Evolutionary conservation across 2,888 invertebrate species (phyloP).

Genomic region (Beris morrisii): DNA sequence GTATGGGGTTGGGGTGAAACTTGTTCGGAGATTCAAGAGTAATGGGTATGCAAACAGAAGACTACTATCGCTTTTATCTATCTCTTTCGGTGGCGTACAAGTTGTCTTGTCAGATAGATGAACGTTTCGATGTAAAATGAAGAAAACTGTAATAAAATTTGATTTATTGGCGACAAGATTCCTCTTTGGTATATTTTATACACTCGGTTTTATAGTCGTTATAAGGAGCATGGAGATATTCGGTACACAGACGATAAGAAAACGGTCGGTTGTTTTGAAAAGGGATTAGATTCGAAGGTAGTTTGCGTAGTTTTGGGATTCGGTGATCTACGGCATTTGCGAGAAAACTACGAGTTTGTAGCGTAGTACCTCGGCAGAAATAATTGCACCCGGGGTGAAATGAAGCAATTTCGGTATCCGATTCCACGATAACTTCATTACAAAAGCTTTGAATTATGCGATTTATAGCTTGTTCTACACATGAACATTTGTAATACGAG

Average conservation of each 20-base stretch:
- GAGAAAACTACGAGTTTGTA: constrained; percentile 13
- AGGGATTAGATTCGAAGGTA: constrained; percentile 31
- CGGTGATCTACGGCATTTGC: constrained; percentile 32
- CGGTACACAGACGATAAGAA: constrained; percentile 23
- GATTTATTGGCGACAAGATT: constrained; percentile 57
- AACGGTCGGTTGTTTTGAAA: constrained; percentile 31
- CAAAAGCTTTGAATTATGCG: constrained; percentile 31
- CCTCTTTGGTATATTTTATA: not conserved
- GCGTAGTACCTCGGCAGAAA: constrained; percentile 3
- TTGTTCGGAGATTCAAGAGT: constrained; percentile 14
- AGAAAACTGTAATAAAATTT: constrained; percentile 58
- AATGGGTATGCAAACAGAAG: constrained; percentile 26
- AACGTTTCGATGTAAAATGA: constrained; percentile 49
- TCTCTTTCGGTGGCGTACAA: constrained; percentile 23
- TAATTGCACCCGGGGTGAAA: constrained; percentile 31
- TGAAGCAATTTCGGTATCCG: constrained; percentile 30
- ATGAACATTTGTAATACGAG: too few relatives aligned
- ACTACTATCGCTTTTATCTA: constrained; percentile 22
- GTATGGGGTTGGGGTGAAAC: not conserved
- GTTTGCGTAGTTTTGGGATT: constrained; percentile 29
- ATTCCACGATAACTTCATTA: constrained; percentile 30
- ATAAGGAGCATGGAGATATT: not conserved
- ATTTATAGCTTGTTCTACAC: constrained; percentile 3
- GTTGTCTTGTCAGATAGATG: constrained; percentile 33
- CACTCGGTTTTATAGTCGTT: not conserved